These are phyloP conservation scores for Mythimna vitellina DNA, from an alignment of 2,888 invertebrate species.

Conservation along the genomic window DNA sequence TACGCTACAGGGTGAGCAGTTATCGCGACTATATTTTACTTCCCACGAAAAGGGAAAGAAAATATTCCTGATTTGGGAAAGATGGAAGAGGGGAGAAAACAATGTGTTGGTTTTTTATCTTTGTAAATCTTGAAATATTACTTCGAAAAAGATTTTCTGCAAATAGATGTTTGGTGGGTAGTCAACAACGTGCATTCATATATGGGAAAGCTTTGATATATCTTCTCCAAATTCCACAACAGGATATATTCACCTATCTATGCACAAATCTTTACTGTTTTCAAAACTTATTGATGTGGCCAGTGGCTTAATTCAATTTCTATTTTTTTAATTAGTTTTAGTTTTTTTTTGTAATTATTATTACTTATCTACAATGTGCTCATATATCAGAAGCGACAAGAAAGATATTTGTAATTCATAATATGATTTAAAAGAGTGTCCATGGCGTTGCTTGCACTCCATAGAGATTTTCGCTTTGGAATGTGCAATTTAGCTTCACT, in stretches of 20 bases:
- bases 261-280: not conserved
- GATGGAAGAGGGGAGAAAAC: conserved; percentile 2
- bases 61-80: conserved; percentile 15
- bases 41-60: conserved; percentile 24
- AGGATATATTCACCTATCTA: not conserved
- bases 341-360: no score
- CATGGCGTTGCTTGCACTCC: no score
- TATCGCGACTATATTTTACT: conserved; percentile 44
- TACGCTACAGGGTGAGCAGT: conserved; percentile 18
- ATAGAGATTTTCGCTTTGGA: no score
- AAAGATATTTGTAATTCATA: no score
- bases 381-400: no score
- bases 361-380: no score
- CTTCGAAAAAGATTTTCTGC: not conserved
- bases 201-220: not conserved
- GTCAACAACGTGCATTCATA: not conserved
- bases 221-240: not conserved
- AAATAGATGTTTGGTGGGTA: not conserved
- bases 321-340: no score
- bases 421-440: no score
- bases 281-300: not conserved
- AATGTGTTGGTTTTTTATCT: conserved; percentile 17
- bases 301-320: no score
- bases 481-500: no score
- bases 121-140: conserved; percentile 14